phyloP scores from a whole-genome alignment of 2,113 vertebrate species.

The Thalassoma bifasciatum region DNA sequence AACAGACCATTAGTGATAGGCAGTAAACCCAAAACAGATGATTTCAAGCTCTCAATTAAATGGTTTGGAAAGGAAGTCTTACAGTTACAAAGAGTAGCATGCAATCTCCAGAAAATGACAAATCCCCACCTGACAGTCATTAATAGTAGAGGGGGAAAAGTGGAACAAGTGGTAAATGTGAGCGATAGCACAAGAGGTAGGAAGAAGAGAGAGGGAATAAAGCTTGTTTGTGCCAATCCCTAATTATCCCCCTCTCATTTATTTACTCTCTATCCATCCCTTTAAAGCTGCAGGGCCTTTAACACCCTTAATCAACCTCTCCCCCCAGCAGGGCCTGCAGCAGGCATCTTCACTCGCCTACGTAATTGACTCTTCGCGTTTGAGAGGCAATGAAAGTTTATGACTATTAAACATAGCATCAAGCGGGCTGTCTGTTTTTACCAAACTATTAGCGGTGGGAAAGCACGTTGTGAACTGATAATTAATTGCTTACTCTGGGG shows the following conservation, averaged over 20 bases:
- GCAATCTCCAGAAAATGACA: neutral
- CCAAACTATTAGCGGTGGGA: slow-evolving; percentile 77
- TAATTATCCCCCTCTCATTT: slow-evolving; percentile 74
- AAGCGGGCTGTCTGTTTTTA: slow-evolving; percentile 71
- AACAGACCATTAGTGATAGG: slow-evolving; percentile 21
- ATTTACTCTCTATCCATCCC: slow-evolving; percentile 74
- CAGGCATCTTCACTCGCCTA: slow-evolving; percentile 75
- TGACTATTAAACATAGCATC: slow-evolving; percentile 84
- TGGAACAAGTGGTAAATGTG: neutral
- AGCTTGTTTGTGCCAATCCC: slow-evolving; percentile 58
- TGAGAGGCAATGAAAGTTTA: slow-evolving; percentile 83
- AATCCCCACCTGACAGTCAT: slow-evolving; percentile 7
- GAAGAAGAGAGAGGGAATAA: neutral
- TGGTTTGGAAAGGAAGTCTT: neutral
- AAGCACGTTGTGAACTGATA: slow-evolving; percentile 73
- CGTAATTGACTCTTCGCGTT: slow-evolving; percentile 84
- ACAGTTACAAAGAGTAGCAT: slow-evolving; percentile 18
- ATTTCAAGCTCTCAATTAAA: slow-evolving; percentile 32
- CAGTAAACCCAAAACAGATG: slow-evolving; percentile 16
- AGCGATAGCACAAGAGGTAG: slow-evolving; percentile 4
- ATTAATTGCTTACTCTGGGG: slow-evolving; percentile 82
- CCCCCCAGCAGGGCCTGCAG: slow-evolving; percentile 63
- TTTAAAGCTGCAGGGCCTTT: slow-evolving; percentile 76
- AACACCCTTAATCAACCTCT: slow-evolving; percentile 79
- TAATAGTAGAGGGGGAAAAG: slow-evolving; percentile 14